Base-by-base conservation (phyloP, 1,140 invertebrate genomes). In the Hypsibius dujardini region DNA sequence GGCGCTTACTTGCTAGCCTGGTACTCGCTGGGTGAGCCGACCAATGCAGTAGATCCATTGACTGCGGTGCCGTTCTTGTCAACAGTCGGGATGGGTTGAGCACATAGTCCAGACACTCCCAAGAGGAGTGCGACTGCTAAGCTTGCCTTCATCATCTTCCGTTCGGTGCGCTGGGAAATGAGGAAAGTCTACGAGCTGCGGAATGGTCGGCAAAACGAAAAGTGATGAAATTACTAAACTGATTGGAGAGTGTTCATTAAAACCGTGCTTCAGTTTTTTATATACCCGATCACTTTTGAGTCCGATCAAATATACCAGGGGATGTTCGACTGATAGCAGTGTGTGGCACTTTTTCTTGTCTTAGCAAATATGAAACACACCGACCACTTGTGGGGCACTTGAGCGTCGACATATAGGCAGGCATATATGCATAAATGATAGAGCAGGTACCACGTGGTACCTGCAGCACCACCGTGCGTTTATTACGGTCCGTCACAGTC, bases 1-100 rank as follows among this genome's bases (percentile, higher is more conserved):
- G n/a, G 50, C n/a, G n/a, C 50, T 56, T 56, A 56, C 50, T 56
- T 56, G 50, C 50, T 56, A n/a, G 50, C 50, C n/a, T n/a, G 7
- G n/a, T 7, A n/a, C 7, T 56, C 50, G n/a, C 50, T 56, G n/a
- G 50, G 50, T 7, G 50, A 56, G 7, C 50, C 50, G 7, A 56
- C 50, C n/a, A n/a, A n/a, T 7, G 50, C 50, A 7, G 50, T n/a
- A 7, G 50, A 56, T 56, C 50, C 50, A 56, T 56, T n/a, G n/a
- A 56, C n/a, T 7, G 50, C 50, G n/a, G 50, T 56, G n/a, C 50
- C 50, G n/a, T 56, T 56, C n/a, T 56, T 56, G 50, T 7, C n/a
- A n/a, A n/a, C n/a, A 7, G n/a, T n/a, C 7, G 50, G 50, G 50
- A 56, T n/a, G 7, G 50, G 50, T n/a, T 56, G 50, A n/a, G 50